Conservation (phyloP, 2,888 invertebrate genomes). For the Amphipyra tragopoginis region DNA sequence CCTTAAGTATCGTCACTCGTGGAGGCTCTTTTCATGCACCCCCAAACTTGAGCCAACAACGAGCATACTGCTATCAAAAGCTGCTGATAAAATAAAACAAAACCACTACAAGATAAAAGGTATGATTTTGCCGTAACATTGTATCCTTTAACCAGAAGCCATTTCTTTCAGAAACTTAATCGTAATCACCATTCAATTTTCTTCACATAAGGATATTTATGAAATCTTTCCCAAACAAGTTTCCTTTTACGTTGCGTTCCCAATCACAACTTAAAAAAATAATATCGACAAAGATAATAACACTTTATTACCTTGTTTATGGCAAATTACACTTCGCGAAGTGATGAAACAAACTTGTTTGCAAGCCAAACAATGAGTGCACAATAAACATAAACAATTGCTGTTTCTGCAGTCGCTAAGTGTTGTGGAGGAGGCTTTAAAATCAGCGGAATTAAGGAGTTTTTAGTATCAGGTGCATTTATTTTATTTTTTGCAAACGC, state of each 20-base stretch:
- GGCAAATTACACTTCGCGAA: conserved; percentile 70
- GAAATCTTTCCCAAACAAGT: conserved; percentile 20
- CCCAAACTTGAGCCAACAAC: no score
- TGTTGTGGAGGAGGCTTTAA: conserved; percentile 54
- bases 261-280: conserved; percentile 51
- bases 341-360: conserved; percentile 77
- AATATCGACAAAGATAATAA: conserved; percentile 60
- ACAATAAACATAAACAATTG: conserved; percentile 85
- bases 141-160: conserved; percentile 1
- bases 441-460: conserved; percentile 10
- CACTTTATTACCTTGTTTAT: conserved; percentile 68
- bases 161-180: background rate
- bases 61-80: no score
- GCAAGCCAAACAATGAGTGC: conserved; percentile 80
- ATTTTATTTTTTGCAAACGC: no score
- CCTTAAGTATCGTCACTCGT: no score
- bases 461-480: background rate
- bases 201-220: conserved; percentile 6
- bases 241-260: conserved; percentile 29
- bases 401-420: conserved; percentile 74
- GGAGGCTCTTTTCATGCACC: no score
- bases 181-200: conserved; percentile 23
- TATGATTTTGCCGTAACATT: no score
- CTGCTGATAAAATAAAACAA: no score
- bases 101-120: no score